These are phyloP conservation scores for Eleutherodactylus coqui DNA, from an alignment of 2,797 vertebrate genomes.

Conservation along the genomic window DNA sequence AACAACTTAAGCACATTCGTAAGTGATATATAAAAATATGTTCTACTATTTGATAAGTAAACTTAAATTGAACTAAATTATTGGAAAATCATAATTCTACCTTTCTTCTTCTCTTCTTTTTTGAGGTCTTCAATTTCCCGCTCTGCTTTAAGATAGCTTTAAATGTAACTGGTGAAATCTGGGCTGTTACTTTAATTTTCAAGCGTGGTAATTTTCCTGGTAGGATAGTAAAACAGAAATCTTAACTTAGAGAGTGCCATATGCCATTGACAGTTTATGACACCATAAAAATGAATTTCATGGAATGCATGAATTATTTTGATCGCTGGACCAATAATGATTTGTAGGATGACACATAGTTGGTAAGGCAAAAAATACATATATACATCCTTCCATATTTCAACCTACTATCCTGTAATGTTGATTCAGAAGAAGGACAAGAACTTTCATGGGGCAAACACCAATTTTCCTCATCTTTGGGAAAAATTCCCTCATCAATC, in stretches of 20 bases:
- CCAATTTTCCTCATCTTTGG: too few species aligned
- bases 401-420: too few species aligned
- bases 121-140: conserved; percentile 63
- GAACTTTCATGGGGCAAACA: too few species aligned
- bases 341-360: too few species aligned
- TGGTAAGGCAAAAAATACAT: too few species aligned
- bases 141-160: conserved; percentile 70
- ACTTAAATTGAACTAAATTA: background rate
- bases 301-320: background rate
- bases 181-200: conserved; percentile 71
- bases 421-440: too few species aligned
- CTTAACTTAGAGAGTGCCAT: background rate
- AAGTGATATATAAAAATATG: too few species aligned
- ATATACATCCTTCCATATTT: too few species aligned
- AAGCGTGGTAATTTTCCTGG: conserved; percentile 68
- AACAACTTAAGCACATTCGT: too few species aligned
- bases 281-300: background rate
- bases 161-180: conserved; percentile 73
- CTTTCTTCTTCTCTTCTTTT: conserved; percentile 69
- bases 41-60: too few species aligned
- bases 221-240: conserved; percentile 33
- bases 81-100: background rate
- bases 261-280: background rate
- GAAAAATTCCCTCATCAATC: too few species aligned
- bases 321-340: background rate